Base-by-base conservation (phyloP, 2,113 vertebrate genomes). In the Psilopogon haemacephalus region DNA sequence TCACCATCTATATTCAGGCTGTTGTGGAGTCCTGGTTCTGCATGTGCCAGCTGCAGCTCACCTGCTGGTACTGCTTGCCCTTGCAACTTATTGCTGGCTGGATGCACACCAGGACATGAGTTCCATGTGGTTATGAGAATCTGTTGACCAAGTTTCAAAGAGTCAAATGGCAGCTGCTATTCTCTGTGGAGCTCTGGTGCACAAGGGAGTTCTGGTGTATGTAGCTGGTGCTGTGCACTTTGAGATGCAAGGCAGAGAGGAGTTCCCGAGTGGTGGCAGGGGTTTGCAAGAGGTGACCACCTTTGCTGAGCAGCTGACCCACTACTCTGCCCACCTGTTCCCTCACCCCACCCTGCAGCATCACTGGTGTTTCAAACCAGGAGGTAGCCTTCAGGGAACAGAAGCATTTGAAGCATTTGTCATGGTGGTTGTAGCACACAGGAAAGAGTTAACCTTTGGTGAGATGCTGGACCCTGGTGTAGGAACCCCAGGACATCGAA, bases 51-150 rank as follows among this genome's bases (percentile, higher is more conserved):
- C 54, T 67, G 77, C 52, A 40, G 30, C 24, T 80, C 59, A n/a
- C 27, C 37, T 48, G 9, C 58, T 11, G 16, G 12, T 7, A 3
- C 30, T 42, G 35, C 3, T 6, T 37, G 35, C 21, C 26, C 20
- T 27, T 0, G 0, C 67, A 33, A n/a, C 0, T 0, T 5, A 8
- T 27, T 30, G n/a, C 32, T 33, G 28, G 33, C 15, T 19, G 67
- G 21, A 30, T 24, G 40, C 17, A 5, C 35, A 15, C 4, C 28
- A 35, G 56, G 40, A 44, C 27, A 20, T 1, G 3, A 17, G 44
- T 24, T 67, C 11, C 56, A 18, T 33, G 30, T 18, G 32, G 30
- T 11, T 44, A 9, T 3, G 11, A 42, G 59, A 32, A 72, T 9
- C 54, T 50, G 30, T 64, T 48, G 69, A 20, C 8, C 3, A 12